Evolutionary conservation across 2,113 vertebrate genomes (phyloP).

Genomic region (Rhinolophus sinicus): DNA sequence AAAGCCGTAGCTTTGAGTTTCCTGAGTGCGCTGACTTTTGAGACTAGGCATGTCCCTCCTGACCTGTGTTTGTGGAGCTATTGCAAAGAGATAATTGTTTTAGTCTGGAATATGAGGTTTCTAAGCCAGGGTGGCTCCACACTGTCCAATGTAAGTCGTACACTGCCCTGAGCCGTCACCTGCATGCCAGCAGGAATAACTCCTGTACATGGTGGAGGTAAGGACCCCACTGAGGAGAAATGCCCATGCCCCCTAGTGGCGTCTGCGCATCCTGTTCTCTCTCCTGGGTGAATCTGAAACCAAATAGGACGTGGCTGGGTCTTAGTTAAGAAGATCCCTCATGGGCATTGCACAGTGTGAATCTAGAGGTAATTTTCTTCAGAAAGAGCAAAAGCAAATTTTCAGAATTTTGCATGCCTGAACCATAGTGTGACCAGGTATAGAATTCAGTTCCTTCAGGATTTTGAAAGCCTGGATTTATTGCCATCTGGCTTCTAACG

Average conservation of each 20-base stretch:
- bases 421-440: neutral
- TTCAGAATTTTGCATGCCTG: neutral
- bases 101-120: neutral
- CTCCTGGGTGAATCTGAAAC: neutral
- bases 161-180: neutral
- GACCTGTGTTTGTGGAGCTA: neutral
- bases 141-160: neutral
- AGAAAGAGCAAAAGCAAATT: constrained; percentile 40
- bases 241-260: neutral
- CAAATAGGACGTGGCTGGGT: neutral
- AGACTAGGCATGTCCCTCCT: neutral
- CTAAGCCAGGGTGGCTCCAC: neutral
- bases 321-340: neutral
- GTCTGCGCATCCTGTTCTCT: neutral
- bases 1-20: neutral
- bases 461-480: constrained; percentile 29
- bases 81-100: neutral
- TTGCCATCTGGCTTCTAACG: neutral
- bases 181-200: neutral
- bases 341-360: constrained; percentile 15
- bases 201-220: neutral
- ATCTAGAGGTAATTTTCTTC: neutral
- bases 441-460: neutral
- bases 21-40: neutral
- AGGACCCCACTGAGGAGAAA: neutral